A percentile compares a stretch with the other conserved stretches of the same genome.
Conservation (phyloP, 2,888 invertebrate species). For the Phanerotoma sp. region DNA sequence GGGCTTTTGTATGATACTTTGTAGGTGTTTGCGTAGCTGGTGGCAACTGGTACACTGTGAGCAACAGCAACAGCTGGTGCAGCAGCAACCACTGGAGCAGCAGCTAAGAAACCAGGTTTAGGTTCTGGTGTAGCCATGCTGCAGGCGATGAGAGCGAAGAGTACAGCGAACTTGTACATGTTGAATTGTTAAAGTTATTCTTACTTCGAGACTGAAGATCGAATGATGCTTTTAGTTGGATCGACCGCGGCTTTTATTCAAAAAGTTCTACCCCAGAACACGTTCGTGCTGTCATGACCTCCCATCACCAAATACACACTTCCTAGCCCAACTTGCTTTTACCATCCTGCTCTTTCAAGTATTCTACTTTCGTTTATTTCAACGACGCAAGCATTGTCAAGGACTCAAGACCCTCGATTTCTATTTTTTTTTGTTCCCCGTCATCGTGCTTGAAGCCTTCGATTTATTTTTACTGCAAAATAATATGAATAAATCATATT, state of each 20-base stretch:
- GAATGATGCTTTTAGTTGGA: slow-evolving; percentile 39
- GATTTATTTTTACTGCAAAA: not conserved
- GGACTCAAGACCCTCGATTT: slow-evolving; percentile 15
- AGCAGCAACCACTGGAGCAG: slow-evolving; percentile 58
- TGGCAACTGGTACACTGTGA: slow-evolving; percentile 47
- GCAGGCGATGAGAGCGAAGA: slow-evolving; percentile 50
- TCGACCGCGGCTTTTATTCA: slow-evolving; percentile 41
- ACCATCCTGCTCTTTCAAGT: slow-evolving; percentile 1
- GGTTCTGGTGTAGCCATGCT: slow-evolving; percentile 57
- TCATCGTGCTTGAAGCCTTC: not conserved
- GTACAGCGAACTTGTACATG: slow-evolving; percentile 47
- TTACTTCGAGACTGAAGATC: slow-evolving; percentile 33
- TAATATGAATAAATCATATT: not conserved
- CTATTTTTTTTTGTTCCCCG: slow-evolving; percentile 1
- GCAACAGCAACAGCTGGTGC: slow-evolving; percentile 64
- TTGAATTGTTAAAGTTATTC: slow-evolving; percentile 19
- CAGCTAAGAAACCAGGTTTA: slow-evolving; percentile 46
- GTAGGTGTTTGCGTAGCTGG: slow-evolving; percentile 50
- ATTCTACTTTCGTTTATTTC: slow-evolving; percentile 20
- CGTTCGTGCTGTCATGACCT: slow-evolving; percentile 14
- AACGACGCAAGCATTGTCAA: slow-evolving; percentile 27
- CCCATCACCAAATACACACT: slow-evolving; percentile 2
- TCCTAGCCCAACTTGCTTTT: not conserved
- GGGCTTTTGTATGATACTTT: no score
- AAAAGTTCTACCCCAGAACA: slow-evolving; percentile 35